phyloP scores from a whole-genome alignment of 2,888 invertebrate genomes.

The Chloroclystis v-ata region DNA sequence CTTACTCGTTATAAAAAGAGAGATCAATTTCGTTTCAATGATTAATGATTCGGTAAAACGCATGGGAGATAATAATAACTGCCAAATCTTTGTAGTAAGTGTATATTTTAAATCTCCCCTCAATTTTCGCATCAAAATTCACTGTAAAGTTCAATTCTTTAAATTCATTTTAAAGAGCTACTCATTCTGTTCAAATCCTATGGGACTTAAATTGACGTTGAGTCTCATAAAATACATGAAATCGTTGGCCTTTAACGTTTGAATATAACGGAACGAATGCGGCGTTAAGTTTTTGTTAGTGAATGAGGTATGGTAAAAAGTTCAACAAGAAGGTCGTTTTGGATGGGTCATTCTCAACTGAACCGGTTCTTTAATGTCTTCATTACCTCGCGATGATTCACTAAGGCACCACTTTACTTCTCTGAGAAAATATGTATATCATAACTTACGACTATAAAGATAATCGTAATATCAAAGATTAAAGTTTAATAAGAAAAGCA shows the following conservation, averaged over 20 bases:
- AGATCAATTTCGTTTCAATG: constrained; percentile 53
- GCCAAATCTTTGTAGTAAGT: constrained; percentile 58
- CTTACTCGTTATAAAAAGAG: constrained; percentile 21
- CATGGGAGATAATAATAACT: constrained; percentile 60
- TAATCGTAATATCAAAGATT: not conserved
- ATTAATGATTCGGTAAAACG: constrained; percentile 66
- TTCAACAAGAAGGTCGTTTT: constrained; percentile 27
- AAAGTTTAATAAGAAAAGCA: constrained; percentile 3
- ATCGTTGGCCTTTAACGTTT: not conserved
- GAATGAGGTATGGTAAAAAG: constrained; percentile 19
- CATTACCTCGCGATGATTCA: constrained; percentile 63
- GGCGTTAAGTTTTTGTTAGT: constrained; percentile 11
- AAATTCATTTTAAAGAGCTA: constrained; percentile 40
- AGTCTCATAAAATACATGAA: constrained; percentile 3
- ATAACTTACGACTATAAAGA: not conserved
- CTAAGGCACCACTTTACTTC: constrained; percentile 39
- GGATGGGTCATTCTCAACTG: constrained; percentile 41
- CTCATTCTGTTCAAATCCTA: constrained; percentile 50
- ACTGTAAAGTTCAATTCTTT: too few relatives aligned
- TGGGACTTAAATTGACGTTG: constrained; percentile 30
- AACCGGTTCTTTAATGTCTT: constrained; percentile 73
- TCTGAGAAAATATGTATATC: constrained; percentile 13
- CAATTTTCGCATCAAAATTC: constrained; percentile 43
- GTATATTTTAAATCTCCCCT: constrained; percentile 56
- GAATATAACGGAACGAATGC: not conserved